Evolutionary conservation across 2,797 vertebrate genomes (phyloP), one percentile per base, ranked within the genome.

Genomic region (Pseudochirops cupreus): DNA sequence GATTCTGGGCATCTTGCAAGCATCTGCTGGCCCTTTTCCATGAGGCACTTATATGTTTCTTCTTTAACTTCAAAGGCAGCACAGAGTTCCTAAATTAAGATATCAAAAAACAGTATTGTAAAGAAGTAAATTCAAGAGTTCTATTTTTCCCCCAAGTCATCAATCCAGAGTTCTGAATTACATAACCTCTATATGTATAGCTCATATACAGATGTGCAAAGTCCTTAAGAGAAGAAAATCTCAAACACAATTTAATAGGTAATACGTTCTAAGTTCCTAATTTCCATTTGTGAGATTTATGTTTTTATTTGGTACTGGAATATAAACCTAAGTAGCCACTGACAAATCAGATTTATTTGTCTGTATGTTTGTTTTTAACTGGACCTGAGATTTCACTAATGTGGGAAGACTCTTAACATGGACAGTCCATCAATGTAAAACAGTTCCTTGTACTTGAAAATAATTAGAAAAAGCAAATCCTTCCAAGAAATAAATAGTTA

Each of bases 11-110:
- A 99, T 98, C 99, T 98, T 97, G 98, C 98, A 95, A 99, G 99
- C 98, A 99, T 99, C 98, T 99, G 99, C 92, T 99, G 99, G 87
- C 99, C 99, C 97, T 99, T 99, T 97, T 99, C 98, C 98, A 99
- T 98, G 97, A 99, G 98, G 98, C 98, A 97, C 97, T 98, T 99
- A 92, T 99, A 99, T 4, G 99, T 98, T 97, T 99, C 99, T 98
- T 99, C 99, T 98, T 99, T 99, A 67, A 97, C 97, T 98, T 99
- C 99, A 97, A 99, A 99, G 96, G 99, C 98, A 96, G 98, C 98
- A 98, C 99, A 99, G 96, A 99, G 98, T 98, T 99, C 99, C 99
- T 99, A 98, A 95, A 98, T 94, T 97, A 97, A 98, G 95, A 92
- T 95, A 98, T 9, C 55, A 24, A 54, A 91, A 91, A 39, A 90